These are phyloP conservation scores for Hydrozoanthus gracilis DNA, from an alignment of 92 coral and sea anemone genomes.

Conservation along the genomic window DNA sequence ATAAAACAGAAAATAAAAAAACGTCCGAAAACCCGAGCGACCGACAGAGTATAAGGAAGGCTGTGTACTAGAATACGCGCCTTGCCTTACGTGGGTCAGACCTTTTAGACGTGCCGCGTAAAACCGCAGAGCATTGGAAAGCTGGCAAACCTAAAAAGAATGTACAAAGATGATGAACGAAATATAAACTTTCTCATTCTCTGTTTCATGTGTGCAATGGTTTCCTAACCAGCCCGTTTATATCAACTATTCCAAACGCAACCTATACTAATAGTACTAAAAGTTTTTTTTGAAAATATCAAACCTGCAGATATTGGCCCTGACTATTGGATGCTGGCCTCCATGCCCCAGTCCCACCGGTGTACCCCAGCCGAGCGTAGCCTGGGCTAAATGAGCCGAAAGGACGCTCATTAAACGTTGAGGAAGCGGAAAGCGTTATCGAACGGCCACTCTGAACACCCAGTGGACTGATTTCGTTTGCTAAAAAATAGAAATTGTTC, in stretches of 20 bases:
- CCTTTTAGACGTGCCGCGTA: too few species aligned
- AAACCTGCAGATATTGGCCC: slow-evolving; percentile 45
- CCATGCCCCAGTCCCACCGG: slow-evolving; percentile 37
- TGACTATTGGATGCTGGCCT: slow-evolving; percentile 35
- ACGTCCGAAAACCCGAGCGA: too few species aligned
- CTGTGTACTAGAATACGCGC: too few species aligned
- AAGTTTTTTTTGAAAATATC: not conserved
- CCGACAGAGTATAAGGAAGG: too few species aligned
- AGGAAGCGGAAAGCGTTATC: slow-evolving; percentile 11
- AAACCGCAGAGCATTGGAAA: too few species aligned
- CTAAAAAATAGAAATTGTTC: not conserved
- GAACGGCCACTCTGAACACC: slow-evolving; percentile 29
- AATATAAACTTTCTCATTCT: too few species aligned
- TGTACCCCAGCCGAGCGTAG: slow-evolving; percentile 32
- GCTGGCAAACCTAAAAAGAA: too few species aligned
- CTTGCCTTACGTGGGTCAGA: too few species aligned
- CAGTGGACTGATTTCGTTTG: slow-evolving; percentile 11
- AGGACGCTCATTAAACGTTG: not conserved
- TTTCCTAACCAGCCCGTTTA: too few species aligned
- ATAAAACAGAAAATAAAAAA: too few species aligned
- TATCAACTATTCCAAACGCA: not conserved
- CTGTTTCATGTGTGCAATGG: not conserved
- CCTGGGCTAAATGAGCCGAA: slow-evolving; percentile 26
- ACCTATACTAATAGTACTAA: too few species aligned
- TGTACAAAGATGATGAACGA: too few species aligned